Base-by-base conservation (phyloP, 1,140 invertebrate genomes). In the Conopomorpha cramerella region DNA sequence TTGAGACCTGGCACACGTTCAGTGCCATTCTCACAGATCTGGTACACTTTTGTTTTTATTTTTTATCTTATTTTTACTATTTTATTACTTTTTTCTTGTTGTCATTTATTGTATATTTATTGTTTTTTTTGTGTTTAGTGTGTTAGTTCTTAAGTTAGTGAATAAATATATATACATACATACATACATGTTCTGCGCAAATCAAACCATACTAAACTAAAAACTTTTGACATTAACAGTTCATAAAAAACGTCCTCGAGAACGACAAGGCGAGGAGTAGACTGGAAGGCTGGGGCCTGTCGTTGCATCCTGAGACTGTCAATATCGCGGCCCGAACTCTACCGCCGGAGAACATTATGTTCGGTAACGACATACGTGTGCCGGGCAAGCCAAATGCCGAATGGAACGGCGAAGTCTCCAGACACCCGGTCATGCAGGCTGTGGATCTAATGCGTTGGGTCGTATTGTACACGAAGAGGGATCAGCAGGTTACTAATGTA, bases 211-310 rank as follows among this genome's bases (percentile, higher is more conserved):
- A n/a, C n/a, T n/a, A n/a, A n/a, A n/a, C n/a, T n/a, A n/a, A n/a
- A n/a, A n/a, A n/a, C n/a, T n/a, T n/a, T n/a, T n/a, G n/a, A n/a
- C 17, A 10, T 29, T 60, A 57, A 2, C 41, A 78, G 45, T 94
- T 89, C 51, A 71, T 93, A 2, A 45, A 86, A 15, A 86, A 87
- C 56, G 82, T 97, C 0, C 72, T 86, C 14, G 64, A 63, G 4
- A 78, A 57, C 17, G 56, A 79, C 29, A 76, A 84, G n/a, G 88
- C 92, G 0, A 77, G 49, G 16, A 62, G 83, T 32, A 78, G 94
- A 30, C 77, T 98, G n/a, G 54, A 65, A 0, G 84, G 84, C 19
- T 98, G 95, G 95, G 95, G 95, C 1, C 67, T 98, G 1, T 57
- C 62, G 14, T 53, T 98, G 2, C 83, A 81, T 0, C 53, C 73